phyloP scores from a whole-genome alignment of 1,140 invertebrate species.

The Lasioglossum albipes region DNA sequence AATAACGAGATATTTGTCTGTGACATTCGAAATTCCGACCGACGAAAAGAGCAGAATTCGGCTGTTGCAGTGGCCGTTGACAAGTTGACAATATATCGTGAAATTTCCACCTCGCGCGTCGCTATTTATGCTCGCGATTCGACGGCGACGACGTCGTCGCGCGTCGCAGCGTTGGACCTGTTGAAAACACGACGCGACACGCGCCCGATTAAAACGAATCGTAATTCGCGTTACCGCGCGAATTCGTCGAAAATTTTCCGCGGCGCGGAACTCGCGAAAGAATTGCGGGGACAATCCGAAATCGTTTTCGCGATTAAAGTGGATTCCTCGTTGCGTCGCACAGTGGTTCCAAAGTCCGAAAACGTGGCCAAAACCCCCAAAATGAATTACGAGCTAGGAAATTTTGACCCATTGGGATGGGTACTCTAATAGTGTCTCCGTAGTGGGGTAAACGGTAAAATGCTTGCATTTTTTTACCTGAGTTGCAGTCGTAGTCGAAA shows the following conservation, averaged over 20 bases:
- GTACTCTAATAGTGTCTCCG: too few species aligned
- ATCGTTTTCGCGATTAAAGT: conserved; percentile 12
- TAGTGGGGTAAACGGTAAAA: too few species aligned
- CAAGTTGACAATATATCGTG: not conserved
- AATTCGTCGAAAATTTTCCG: not conserved
- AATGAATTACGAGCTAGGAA: too few species aligned
- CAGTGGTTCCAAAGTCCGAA: too few species aligned
- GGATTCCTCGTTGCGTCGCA: not conserved
- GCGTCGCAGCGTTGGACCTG: not conserved
- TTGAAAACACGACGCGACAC: not conserved
- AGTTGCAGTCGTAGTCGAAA: too few species aligned
- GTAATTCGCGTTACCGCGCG: not conserved
- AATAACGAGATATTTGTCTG: not conserved
- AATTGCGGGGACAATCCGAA: not conserved
- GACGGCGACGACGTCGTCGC: not conserved
- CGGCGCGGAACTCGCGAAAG: not conserved
- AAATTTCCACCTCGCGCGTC: not conserved
- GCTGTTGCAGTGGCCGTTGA: not conserved
- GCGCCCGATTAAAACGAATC: conserved; percentile 15
- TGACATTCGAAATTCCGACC: not conserved
- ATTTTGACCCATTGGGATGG: too few species aligned
- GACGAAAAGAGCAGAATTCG: not conserved
- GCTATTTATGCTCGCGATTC: not conserved
- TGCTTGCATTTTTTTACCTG: too few species aligned
- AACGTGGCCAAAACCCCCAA: too few species aligned